Evolutionary conservation across 2,888 invertebrate species (phyloP).

Genomic region (Physocephala rufipes): DNA sequence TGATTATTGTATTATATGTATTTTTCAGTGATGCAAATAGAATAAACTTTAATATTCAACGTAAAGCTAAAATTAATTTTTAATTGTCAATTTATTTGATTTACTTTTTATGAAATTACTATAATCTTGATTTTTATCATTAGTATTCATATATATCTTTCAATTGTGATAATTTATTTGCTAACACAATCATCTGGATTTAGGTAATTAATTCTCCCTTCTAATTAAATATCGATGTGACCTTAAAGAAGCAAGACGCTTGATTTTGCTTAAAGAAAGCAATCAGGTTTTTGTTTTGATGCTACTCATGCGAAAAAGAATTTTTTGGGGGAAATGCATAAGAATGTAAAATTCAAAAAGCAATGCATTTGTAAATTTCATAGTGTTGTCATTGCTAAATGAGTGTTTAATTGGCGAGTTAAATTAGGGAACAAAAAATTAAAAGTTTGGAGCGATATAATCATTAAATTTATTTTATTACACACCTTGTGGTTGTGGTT

Average conservation of each 20-base stretch:
- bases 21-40: no score
- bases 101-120: no score
- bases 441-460: not conserved
- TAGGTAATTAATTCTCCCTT: no score
- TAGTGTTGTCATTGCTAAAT: conserved; percentile 15
- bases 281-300: conserved; percentile 15
- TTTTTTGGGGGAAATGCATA: conserved; percentile 14
- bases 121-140: no score
- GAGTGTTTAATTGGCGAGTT: conserved; percentile 3
- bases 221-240: no score
- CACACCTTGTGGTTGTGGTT: conserved; percentile 50
- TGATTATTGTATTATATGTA: no score
- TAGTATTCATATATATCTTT: no score
- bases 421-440: not conserved
- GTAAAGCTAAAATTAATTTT: no score
- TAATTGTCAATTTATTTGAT: no score
- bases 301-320: not conserved
- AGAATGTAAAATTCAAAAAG: conserved; percentile 20
- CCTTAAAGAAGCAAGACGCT: not conserved
- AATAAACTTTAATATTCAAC: no score
- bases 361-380: conserved; percentile 18
- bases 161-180: no score
- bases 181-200: no score
- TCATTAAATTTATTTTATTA: conserved; percentile 36
- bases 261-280: not conserved